These are phyloP conservation scores for Bovichtus variegatus DNA, from an alignment of 2,797 vertebrate genomes.

Conservation along the genomic window DNA sequence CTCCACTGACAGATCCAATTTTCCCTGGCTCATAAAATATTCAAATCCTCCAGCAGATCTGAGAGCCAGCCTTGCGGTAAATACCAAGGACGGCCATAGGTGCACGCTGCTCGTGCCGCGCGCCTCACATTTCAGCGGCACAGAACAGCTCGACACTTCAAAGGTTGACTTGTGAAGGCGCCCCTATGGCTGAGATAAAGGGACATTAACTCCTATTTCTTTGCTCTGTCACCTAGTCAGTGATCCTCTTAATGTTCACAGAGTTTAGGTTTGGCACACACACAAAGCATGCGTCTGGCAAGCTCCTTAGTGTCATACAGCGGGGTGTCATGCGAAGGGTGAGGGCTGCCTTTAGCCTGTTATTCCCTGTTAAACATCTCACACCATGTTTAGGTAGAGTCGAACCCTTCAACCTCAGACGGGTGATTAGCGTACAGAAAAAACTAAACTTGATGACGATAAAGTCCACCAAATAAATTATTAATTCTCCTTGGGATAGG, in stretches of 20 bases:
- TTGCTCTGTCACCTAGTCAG: constrained; percentile 77
- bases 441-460: constrained; percentile 52
- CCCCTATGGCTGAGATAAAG: constrained; percentile 80
- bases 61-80: constrained; percentile 80
- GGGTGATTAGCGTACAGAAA: constrained; percentile 64
- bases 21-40: constrained; percentile 88
- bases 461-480: constrained; percentile 67
- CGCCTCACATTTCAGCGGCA: constrained; percentile 68
- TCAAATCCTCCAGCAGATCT: constrained; percentile 86
- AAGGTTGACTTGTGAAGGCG: constrained; percentile 66
- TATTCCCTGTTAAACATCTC: constrained; percentile 74
- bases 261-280: constrained; percentile 82
- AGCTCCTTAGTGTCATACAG: constrained; percentile 74
- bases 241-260: constrained; percentile 83
- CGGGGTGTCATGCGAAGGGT: constrained; percentile 75
- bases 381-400: constrained; percentile 59
- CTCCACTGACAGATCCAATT: constrained; percentile 86
- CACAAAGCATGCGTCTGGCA: constrained; percentile 78
- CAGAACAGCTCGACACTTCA: constrained; percentile 72
- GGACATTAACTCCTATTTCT: constrained; percentile 80
- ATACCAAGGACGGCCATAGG: constrained; percentile 78
- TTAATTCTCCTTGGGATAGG: constrained; percentile 66
- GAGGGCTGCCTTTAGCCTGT: constrained; percentile 70
- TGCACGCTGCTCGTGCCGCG: constrained; percentile 58
- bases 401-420: constrained; percentile 63